A percentile compares a stretch with the other conserved stretches of the same genome.
Evolutionary conservation across 53 echinoderm and acorn worm species (phyloP).

Genomic region (Actinopyga echinites): DNA sequence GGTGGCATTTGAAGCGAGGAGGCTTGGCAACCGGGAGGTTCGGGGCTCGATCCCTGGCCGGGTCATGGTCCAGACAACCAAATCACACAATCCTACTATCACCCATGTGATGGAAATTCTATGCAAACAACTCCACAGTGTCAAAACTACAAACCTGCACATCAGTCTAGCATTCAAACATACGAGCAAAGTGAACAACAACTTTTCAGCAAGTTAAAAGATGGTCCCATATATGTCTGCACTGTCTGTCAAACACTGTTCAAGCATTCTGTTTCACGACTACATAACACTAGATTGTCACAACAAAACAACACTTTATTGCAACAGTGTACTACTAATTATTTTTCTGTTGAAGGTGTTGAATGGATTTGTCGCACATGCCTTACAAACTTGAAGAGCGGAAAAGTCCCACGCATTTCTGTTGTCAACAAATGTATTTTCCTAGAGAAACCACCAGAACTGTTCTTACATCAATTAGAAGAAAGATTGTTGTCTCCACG

Average conservation of each 20-base stretch:
- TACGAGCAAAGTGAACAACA: background rate
- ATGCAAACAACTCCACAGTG: background rate
- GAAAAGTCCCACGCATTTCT: constrained; percentile 31
- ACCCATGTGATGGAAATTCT: background rate
- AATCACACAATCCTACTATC: background rate
- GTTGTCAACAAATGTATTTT: constrained; percentile 39
- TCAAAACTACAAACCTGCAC: background rate
- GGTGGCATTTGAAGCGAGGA: too few relatives aligned
- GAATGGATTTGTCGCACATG: constrained; percentile 58
- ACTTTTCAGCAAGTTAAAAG: background rate
- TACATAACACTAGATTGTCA: too few relatives aligned
- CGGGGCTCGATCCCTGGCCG: too few relatives aligned
- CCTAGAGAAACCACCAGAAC: constrained; percentile 24
- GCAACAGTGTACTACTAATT: background rate
- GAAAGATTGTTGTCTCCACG: constrained; percentile 50
- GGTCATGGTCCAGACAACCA: too few relatives aligned
- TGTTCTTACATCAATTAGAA: constrained; percentile 34
- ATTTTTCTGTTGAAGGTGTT: background rate
- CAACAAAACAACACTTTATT: background rate
- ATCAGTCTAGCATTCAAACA: background rate
- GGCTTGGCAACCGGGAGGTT: too few relatives aligned
- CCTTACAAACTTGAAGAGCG: background rate
- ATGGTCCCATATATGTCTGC: constrained; percentile 41
- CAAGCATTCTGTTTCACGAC: constrained; percentile 23
- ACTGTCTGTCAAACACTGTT: constrained; percentile 47